These are phyloP conservation scores for Amphiprion ocellaris DNA, from an alignment of 2,113 vertebrate species.

Conservation along the genomic window DNA sequence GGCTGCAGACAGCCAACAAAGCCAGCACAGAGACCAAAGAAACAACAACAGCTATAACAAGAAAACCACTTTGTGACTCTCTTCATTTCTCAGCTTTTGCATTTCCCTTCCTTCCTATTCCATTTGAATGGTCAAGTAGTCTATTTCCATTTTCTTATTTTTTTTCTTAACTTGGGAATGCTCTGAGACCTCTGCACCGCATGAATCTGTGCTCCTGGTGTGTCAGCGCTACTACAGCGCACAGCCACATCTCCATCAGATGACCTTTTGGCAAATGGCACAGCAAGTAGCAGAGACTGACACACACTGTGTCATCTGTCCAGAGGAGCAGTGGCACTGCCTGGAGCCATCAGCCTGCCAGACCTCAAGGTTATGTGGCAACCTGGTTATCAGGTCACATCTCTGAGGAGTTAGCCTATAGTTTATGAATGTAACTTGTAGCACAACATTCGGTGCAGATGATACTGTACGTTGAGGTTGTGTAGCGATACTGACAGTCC, in stretches of 20 bases:
- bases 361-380: conserved; percentile 53
- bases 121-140: conserved; percentile 40
- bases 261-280: conserved; percentile 65
- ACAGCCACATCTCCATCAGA: conserved; percentile 37
- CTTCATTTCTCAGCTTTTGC: conserved; percentile 53
- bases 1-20: conserved; percentile 58
- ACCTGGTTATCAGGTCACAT: conserved; percentile 52
- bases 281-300: conserved; percentile 32
- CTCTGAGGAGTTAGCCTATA: conserved; percentile 16
- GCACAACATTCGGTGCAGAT: conserved; percentile 19
- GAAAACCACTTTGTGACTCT: conserved; percentile 47
- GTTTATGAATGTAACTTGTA: conserved; percentile 28
- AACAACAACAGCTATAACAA: conserved; percentile 42
- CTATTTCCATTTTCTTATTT: conserved; percentile 20
- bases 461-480: conserved; percentile 20
- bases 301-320: conserved; percentile 56
- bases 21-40: conserved; percentile 54
- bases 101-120: conserved; percentile 45
- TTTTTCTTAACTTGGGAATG: conserved; percentile 28
- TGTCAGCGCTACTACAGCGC: conserved; percentile 33
- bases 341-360: conserved; percentile 40
- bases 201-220: conserved; percentile 38
- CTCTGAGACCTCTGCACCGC: conserved; percentile 22
- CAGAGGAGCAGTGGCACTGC: conserved; percentile 41
- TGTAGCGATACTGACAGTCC: background rate